phyloP scores from a whole-genome alignment of 2,113 vertebrate species.

The Choloepus hoffmanni region DNA sequence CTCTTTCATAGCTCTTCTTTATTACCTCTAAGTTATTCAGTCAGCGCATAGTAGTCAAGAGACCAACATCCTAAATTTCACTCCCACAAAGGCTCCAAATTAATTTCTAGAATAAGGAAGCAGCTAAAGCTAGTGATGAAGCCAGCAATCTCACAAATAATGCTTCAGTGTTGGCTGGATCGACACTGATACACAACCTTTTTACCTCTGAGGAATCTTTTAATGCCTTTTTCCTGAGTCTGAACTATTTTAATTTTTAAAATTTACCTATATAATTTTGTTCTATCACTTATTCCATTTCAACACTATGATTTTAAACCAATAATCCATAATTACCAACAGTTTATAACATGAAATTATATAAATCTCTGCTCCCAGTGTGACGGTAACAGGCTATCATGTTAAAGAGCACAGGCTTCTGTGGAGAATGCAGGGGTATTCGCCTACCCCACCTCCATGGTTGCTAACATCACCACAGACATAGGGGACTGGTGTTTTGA shows the following conservation, averaged over 20 bases:
- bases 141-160: not conserved
- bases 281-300: not conserved
- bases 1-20: not conserved
- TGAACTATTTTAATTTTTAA: not conserved
- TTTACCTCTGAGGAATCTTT: not conserved
- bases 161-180: too few relatives aligned
- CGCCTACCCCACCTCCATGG: too few relatives aligned
- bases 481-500: too few relatives aligned
- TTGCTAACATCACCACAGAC: too few relatives aligned
- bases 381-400: not conserved
- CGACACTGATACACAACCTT: not conserved
- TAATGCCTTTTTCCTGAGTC: not conserved
- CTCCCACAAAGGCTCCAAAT: not conserved
- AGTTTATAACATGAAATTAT: not conserved
- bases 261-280: not conserved
- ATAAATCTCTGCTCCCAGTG: not conserved
- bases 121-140: not conserved
- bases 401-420: not conserved
- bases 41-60: not conserved
- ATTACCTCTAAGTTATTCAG: not conserved
- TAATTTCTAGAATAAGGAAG: conserved; percentile 16
- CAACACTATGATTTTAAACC: conserved; percentile 21
- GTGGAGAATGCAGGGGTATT: too few relatives aligned
- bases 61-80: not conserved
- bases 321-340: not conserved